phyloP scores from a whole-genome alignment of 1,140 invertebrate species.

The Drosophila navojoa region DNA sequence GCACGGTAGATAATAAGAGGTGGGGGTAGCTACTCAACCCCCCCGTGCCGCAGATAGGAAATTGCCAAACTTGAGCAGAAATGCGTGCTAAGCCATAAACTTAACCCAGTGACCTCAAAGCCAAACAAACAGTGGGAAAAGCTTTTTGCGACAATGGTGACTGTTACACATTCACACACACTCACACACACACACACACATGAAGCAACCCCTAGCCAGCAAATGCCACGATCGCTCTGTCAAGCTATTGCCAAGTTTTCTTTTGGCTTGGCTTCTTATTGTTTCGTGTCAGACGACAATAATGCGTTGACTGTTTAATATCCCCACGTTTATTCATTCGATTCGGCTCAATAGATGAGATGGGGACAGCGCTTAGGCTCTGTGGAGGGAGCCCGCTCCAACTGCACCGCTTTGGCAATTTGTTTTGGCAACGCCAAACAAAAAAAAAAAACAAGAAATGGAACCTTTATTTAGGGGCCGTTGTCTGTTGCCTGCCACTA shows the following conservation, averaged over 20 bases:
- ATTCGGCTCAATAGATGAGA: slow-evolving; percentile 13
- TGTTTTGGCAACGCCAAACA: slow-evolving; percentile 73
- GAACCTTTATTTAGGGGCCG: no score
- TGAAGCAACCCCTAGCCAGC: slow-evolving; percentile 10
- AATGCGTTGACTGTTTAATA: slow-evolving; percentile 68
- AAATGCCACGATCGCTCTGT: slow-evolving; percentile 13
- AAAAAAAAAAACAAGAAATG: slow-evolving; percentile 26
- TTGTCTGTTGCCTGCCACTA: no score
- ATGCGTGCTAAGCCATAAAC: slow-evolving; percentile 73
- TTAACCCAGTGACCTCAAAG: slow-evolving; percentile 74
- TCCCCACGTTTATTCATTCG: slow-evolving; percentile 73
- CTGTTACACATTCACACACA: slow-evolving; percentile 8
- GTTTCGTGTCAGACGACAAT: slow-evolving; percentile 76
- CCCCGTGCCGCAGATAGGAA: neutral
- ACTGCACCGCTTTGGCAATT: slow-evolving; percentile 43
- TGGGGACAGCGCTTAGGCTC: neutral
- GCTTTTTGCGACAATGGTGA: slow-evolving; percentile 56
- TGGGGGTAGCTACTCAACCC: no score
- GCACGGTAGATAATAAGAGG: no score
- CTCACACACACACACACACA: neutral
- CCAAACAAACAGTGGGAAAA: slow-evolving; percentile 29
- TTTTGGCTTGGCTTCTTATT: slow-evolving; percentile 5
- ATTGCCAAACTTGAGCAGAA: slow-evolving; percentile 42
- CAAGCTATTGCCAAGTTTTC: slow-evolving; percentile 25
- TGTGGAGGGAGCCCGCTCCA: neutral